Percentiles rank a stretch among this genome's conserved stretches.
These are phyloP conservation scores for Pachyuromys duprasi DNA, from an alignment of 2,797 vertebrate genomes.

Conservation along the genomic window DNA sequence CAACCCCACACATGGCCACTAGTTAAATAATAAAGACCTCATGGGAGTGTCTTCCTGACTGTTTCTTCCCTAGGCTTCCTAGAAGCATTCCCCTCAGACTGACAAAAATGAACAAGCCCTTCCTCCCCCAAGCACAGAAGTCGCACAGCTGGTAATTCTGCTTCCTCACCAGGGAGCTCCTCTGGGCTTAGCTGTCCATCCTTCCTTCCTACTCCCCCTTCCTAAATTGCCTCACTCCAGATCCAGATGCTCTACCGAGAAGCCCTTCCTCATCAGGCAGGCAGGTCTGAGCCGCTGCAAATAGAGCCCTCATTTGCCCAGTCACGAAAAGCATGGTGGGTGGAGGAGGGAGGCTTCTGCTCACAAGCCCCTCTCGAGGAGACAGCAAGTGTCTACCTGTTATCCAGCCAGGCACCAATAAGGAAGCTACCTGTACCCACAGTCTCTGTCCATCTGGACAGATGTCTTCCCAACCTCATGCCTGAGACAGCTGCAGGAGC, in stretches of 20 bases:
- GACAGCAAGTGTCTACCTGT: background rate
- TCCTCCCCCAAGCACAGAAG: background rate
- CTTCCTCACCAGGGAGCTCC: background rate
- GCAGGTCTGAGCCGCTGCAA: background rate
- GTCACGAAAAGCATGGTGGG: background rate
- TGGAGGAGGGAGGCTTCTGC: background rate
- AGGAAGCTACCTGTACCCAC: background rate
- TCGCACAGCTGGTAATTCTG: background rate
- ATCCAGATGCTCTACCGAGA: background rate
- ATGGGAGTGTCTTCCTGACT: fast-evolving
- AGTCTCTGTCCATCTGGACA: background rate
- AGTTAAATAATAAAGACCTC: background rate
- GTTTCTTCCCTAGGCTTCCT: background rate
- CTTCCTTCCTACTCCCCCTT: background rate
- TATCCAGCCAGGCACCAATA: background rate
- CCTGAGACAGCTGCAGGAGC: background rate
- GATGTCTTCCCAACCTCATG: background rate
- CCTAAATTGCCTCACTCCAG: background rate
- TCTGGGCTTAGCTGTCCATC: background rate
- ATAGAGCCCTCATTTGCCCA: background rate
- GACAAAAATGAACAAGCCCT: background rate
- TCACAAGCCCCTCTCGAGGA: background rate
- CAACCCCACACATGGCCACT: too few species aligned
- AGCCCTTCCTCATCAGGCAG: background rate
- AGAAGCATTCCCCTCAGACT: background rate